A percentile compares a stretch with the other conserved stretches of the same genome.
phyloP scores from a whole-genome alignment of 2,797 vertebrate species.

The Odontamblyopus lacepedii region DNA sequence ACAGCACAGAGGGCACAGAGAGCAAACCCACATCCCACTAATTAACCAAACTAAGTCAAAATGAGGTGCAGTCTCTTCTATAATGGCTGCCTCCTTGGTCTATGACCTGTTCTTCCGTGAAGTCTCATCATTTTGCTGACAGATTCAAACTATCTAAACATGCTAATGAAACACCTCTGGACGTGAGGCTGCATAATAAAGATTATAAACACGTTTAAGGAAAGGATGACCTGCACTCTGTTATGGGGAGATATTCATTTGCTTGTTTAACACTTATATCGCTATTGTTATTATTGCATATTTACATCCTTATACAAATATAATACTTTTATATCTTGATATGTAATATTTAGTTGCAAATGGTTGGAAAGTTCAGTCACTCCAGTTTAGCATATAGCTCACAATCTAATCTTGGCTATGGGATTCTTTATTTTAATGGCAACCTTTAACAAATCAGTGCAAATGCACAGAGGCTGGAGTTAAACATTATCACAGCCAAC shows the following conservation, averaged over 20 bases:
- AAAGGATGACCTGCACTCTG: neutral
- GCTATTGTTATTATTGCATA: neutral
- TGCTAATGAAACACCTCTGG: conserved; percentile 10
- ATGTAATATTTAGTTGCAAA: neutral
- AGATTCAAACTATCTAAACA: conserved; percentile 7
- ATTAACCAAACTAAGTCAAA: conserved; percentile 1
- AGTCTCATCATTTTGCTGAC: conserved; percentile 14
- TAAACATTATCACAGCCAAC: conserved; percentile 60
- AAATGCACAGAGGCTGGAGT: conserved; percentile 51
- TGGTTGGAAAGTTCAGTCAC: neutral
- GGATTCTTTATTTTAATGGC: conserved; percentile 39
- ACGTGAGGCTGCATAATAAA: conserved; percentile 20
- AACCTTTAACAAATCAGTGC: conserved; percentile 64
- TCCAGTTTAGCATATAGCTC: neutral
- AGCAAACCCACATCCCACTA: neutral
- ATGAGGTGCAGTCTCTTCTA: conserved; percentile 4
- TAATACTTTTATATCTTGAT: no score
- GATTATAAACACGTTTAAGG: conserved; percentile 10
- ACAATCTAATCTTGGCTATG: neutral
- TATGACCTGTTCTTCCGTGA: conserved; percentile 6
- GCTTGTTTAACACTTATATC: neutral
- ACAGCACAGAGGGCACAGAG: conserved; percentile 7
- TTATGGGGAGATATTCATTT: neutral
- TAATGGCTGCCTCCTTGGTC: conserved; percentile 11
- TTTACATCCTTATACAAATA: neutral